Base-by-base conservation (phyloP, 2,888 invertebrate genomes). In the Pyrocoelia pectoralis region DNA sequence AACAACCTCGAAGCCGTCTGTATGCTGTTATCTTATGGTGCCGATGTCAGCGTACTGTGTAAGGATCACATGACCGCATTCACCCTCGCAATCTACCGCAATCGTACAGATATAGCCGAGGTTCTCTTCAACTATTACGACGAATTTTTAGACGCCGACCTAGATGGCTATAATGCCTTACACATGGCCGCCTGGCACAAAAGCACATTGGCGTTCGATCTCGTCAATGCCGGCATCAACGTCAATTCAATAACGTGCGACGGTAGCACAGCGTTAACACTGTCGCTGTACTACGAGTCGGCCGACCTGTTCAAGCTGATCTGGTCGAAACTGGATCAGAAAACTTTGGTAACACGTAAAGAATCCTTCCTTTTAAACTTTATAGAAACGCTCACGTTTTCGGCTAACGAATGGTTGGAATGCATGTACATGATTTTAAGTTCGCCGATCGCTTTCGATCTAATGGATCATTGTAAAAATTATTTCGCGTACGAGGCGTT, bases 301-400 rank as follows among this genome's bases (percentile, higher is more conserved):
- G 18, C 51, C n/a, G 43, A 58, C 8, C 38, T 59, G 15, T 53
- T 59, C 29, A 59, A 59, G 33, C n/a, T 48, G n/a, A 46, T 59
- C 1, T 59, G 54, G 53, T 49, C 38, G 2, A 53, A 54, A 49
- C n/a, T 46, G 1, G 19, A 59, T 19, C 18, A 13, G 14, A 9
- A 28, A 1, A 33, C 19, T 6, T 17, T 59, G 6, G 10, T 58
- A 2, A 1, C 2, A 3, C 10, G 14, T 3, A 24, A 15, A 1
- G 17, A 43, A 12, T 43, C 51, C 1, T 52, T 58, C n/a, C 43
- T 58, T 2, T 43, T 41, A 14, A 41, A 14, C 40, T 50, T 24
- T 18, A n/a, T 58, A 0, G 41, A 50, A 18, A 43, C 13, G 12
- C 14, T 24, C 2, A 5, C 19, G 4, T 58, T 58, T 51, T 43